Evolutionary conservation across 2,113 vertebrate species (phyloP), one percentile per base, ranked within the genome.

Genomic region (Datnioides undecimradiatus): DNA sequence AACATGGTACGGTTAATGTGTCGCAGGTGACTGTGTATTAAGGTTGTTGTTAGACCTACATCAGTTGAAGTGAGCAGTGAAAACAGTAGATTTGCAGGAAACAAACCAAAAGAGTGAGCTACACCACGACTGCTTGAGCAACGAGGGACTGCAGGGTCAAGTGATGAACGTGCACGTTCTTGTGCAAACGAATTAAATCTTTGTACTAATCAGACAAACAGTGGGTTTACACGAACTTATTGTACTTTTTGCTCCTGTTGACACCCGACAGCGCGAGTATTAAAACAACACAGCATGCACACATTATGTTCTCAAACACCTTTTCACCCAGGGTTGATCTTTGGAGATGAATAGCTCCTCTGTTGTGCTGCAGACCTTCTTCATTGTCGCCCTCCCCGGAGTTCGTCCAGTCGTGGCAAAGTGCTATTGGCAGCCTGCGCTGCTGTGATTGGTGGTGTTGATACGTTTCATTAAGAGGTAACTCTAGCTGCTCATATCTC

Each of bases 391-490:
- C 57, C 49, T 67, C 33, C 55, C 55, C 38, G 45, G 79, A 52
- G 73, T 79, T 91, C 63, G 65, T 62, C 74, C 81, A 77, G 76
- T 83, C 72, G 62, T 74, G 80, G 80, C 48, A 16, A 54, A 63
- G 66, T 55, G 79, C 83, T 83, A 54, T 69, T 76, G 60, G 73
- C 84, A 78, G 62, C 40, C 80, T 79, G 86, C 38, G 65, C 45
- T 41, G 82, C 85, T 83, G 87, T 90, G 90, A 92, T 93, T 76
- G 87, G 79, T 71, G 70, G 82, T 58, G 88, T 80, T 90, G 89
- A 93, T 93, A 89, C 52, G 73, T 93, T 94, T 94, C 89, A 91
- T 89, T 84, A 82, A 75, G 85, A 77, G 81, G 92, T 93, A 94
- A 95, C 91, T 84, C 84, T 82, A 93, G 89, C 88, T 65, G 59